These are phyloP conservation scores for Meloidogyne exigua DNA, from an alignment of 1,140 invertebrate genomes.

Conservation along the genomic window DNA sequence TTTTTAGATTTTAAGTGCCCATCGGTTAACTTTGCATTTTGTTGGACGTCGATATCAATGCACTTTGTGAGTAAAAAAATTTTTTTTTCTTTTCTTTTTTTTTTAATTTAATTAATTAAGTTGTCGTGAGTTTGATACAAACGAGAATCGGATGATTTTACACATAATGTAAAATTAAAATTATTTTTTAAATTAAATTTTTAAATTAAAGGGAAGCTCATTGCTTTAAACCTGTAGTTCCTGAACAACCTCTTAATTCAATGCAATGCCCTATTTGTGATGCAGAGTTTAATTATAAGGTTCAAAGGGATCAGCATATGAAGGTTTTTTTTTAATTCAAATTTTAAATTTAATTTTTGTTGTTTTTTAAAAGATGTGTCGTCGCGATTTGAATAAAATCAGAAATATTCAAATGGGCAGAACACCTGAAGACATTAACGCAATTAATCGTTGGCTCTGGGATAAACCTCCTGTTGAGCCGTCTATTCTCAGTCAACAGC, in stretches of 20 bases:
- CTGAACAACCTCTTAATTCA: slow-evolving; percentile 47
- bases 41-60: slow-evolving; percentile 52
- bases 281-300: slow-evolving; percentile 45
- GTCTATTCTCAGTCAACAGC: slow-evolving; percentile 40
- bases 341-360: neutral
- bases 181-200: neutral
- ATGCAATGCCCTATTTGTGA: slow-evolving; percentile 54
- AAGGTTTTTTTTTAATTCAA: slow-evolving; percentile 19
- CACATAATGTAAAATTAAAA: slow-evolving; percentile 56
- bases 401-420: slow-evolving; percentile 30
- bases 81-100: neutral
- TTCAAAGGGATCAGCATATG: slow-evolving; percentile 47
- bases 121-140: slow-evolving; percentile 60
- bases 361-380: slow-evolving; percentile 11
- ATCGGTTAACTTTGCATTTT: slow-evolving; percentile 51
- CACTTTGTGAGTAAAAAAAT: slow-evolving; percentile 34
- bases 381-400: slow-evolving; percentile 20
- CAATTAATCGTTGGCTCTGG: slow-evolving; percentile 52
- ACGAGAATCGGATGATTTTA: slow-evolving; percentile 51
- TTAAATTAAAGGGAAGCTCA: slow-evolving; percentile 48
- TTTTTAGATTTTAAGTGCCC: slow-evolving; percentile 23
- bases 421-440: slow-evolving; percentile 37
- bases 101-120: neutral
- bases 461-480: slow-evolving; percentile 48
- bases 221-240: slow-evolving; percentile 41